These are phyloP conservation scores for Limnothrissa miodon DNA, from an alignment of 2,113 vertebrate genomes.

Conservation along the genomic window DNA sequence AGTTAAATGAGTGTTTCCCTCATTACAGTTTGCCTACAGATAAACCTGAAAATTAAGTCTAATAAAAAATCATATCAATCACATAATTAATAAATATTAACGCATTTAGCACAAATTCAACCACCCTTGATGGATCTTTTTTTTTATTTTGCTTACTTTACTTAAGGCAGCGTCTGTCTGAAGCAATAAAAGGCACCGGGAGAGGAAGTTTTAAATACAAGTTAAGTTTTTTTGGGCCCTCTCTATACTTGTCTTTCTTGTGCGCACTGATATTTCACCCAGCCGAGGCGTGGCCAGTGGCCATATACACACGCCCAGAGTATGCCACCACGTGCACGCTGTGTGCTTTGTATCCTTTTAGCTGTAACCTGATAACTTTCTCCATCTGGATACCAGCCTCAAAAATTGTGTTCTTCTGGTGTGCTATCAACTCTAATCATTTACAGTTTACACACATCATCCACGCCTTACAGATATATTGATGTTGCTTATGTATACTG, in stretches of 20 bases:
- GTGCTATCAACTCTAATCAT: not conserved
- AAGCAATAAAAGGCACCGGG: not conserved
- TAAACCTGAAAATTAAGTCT: too few relatives aligned
- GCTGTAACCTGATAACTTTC: not conserved
- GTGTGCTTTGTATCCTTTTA: not conserved
- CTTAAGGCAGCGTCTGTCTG: not conserved
- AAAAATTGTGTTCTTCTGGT: not conserved
- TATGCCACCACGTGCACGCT: not conserved
- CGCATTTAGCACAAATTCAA: not conserved
- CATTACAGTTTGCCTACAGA: too few relatives aligned
- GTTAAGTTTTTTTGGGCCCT: not conserved
- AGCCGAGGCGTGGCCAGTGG: not conserved
- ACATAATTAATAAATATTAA: too few relatives aligned
- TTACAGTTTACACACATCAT: too few relatives aligned
- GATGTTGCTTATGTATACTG: too few relatives aligned
- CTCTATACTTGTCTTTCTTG: not conserved
- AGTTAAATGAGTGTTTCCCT: too few relatives aligned
- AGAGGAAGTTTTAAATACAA: not conserved
- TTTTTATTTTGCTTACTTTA: not conserved
- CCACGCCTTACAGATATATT: too few relatives aligned
- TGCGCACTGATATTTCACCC: constrained; percentile 2
- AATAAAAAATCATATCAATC: not conserved
- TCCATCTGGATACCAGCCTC: not conserved
- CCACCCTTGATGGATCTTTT: not conserved
- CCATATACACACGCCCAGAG: not conserved